Percentiles rank a stretch among this genome's conserved stretches.
Evolutionary conservation across 2,888 invertebrate species (phyloP).

Genomic region (Sinotaia quadrata): DNA sequence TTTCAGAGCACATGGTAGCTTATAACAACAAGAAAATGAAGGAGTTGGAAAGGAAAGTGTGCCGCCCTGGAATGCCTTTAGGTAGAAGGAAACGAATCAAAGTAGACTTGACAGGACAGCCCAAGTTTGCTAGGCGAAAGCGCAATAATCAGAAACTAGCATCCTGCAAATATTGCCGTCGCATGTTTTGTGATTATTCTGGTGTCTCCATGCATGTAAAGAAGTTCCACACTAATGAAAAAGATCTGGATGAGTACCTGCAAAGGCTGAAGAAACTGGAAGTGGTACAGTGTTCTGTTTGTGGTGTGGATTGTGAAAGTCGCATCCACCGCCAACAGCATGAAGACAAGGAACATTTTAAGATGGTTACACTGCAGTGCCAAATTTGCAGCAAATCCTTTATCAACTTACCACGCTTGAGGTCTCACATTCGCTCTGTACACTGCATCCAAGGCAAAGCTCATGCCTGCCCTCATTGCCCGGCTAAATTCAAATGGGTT

Average conservation of each 20-base stretch:
- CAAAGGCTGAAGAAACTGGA: slow-evolving; percentile 43
- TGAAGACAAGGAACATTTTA: slow-evolving; percentile 42
- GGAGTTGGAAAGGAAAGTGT: not conserved
- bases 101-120: slow-evolving; percentile 14
- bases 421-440: slow-evolving; percentile 46
- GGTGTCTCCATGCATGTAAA: slow-evolving; percentile 49
- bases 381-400: slow-evolving; percentile 44
- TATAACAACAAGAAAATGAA: not conserved
- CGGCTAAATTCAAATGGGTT: slow-evolving; percentile 50
- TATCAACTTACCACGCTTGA: slow-evolving; percentile 44
- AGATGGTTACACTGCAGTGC: slow-evolving; percentile 35
- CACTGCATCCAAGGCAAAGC: slow-evolving; percentile 31
- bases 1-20: too few species aligned
- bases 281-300: slow-evolving; percentile 40
- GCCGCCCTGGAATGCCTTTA: not conserved
- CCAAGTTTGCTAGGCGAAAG: slow-evolving; percentile 33
- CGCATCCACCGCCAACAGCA: slow-evolving; percentile 41
- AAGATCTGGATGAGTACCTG: slow-evolving; percentile 42
- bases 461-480: slow-evolving; percentile 42
- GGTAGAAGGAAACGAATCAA: slow-evolving; percentile 15
- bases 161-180: slow-evolving; percentile 49
- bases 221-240: slow-evolving; percentile 41
- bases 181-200: slow-evolving; percentile 45
- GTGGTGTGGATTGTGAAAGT: slow-evolving; percentile 40
- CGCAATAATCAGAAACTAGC: slow-evolving; percentile 34